Percentiles rank a stretch among this genome's conserved stretches.
phyloP scores from a whole-genome alignment of 2,888 invertebrate species.

The Scelioninae gen. 2 region DNA sequence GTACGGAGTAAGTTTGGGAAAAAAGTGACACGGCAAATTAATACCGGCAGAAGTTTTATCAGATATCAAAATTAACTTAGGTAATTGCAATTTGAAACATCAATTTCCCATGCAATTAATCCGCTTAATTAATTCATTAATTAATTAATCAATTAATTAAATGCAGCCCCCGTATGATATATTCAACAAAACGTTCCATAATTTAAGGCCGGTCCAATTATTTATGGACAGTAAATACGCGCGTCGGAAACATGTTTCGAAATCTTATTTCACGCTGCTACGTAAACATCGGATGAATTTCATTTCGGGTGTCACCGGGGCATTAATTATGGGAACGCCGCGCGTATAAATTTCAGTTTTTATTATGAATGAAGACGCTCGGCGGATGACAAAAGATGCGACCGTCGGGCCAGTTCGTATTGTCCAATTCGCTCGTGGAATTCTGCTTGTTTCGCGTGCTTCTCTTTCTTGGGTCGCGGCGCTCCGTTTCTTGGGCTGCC shows the following conservation, averaged over 20 bases:
- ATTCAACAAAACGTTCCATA: too few species aligned
- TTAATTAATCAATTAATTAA: too few species aligned
- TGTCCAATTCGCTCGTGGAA: constrained; percentile 35
- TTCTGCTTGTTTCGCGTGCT: constrained; percentile 29
- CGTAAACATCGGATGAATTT: constrained; percentile 18
- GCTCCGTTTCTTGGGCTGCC: constrained; percentile 24
- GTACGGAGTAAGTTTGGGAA: constrained; percentile 2
- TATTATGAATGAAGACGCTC: constrained; percentile 39
- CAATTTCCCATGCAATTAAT: too few species aligned
- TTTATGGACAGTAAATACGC: constrained; percentile 18
- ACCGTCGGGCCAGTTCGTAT: constrained; percentile 35
- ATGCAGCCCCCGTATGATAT: too few species aligned
- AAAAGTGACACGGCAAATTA: not conserved
- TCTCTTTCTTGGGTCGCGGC: too few species aligned
- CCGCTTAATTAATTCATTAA: too few species aligned
- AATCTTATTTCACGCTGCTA: constrained; percentile 10
- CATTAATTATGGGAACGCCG: constrained; percentile 24
- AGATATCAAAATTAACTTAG: too few species aligned
- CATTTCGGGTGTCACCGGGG: constrained; percentile 25
- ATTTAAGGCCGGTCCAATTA: too few species aligned
- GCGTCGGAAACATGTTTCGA: not conserved
- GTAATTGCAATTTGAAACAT: too few species aligned
- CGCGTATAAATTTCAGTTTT: constrained; percentile 30
- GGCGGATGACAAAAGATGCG: constrained; percentile 40
- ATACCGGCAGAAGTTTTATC: too few species aligned